phyloP scores from a whole-genome alignment of 2,113 vertebrate genomes.

The Hemiscyllium ocellatum region DNA sequence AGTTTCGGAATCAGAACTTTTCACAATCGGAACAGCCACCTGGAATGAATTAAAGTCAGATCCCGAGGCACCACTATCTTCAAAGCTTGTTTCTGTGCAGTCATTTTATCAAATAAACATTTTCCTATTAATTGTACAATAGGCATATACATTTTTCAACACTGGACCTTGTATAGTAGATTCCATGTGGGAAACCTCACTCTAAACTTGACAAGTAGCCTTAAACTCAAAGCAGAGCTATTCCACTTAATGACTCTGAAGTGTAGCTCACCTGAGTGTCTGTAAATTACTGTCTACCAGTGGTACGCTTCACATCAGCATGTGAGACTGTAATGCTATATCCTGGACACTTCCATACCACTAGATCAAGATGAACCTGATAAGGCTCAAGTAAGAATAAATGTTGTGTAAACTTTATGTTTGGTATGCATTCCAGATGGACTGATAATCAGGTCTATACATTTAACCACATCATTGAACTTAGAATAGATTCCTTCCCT shows the following conservation, averaged over 20 bases:
- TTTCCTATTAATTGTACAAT: background rate
- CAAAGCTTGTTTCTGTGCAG: background rate
- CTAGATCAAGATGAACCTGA: background rate
- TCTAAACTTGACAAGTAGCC: background rate
- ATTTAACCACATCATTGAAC: background rate
- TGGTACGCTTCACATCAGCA: background rate
- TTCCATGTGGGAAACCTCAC: background rate
- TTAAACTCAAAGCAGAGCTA: background rate
- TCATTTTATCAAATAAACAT: background rate
- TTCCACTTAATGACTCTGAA: background rate
- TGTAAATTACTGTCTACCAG: background rate
- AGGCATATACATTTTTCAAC: background rate
- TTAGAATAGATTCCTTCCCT: background rate
- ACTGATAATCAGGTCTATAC: background rate
- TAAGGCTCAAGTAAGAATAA: background rate
- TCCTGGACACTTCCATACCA: background rate
- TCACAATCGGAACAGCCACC: too few species aligned
- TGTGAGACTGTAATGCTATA: background rate
- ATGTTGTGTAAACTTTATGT: background rate
- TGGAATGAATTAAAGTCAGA: too few species aligned
- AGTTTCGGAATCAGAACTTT: too few species aligned
- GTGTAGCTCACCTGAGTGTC: background rate
- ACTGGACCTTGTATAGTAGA: background rate
- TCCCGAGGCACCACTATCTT: background rate
- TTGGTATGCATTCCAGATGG: background rate